phyloP scores from a whole-genome alignment of 2,113 vertebrate species.

The Dasyornis broadbenti region DNA sequence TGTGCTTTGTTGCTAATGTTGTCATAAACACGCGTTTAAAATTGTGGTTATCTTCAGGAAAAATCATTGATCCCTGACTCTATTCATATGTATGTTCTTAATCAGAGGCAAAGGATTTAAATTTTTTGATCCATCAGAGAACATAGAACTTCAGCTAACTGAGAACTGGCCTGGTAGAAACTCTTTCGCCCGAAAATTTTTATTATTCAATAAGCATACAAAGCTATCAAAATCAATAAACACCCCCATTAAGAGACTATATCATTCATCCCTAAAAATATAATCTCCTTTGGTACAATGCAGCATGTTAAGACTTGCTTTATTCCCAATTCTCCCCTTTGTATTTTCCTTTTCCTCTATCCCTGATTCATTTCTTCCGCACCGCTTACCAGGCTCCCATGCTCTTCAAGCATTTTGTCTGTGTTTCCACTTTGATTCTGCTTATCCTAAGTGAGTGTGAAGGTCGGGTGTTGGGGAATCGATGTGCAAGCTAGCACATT shows the following conservation, averaged over 20 bases:
- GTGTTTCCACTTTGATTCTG: neutral
- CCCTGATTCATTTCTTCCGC: neutral
- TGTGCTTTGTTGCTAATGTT: neutral
- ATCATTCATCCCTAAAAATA: neutral
- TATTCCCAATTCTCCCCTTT: neutral
- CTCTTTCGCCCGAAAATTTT: neutral
- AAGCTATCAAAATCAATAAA: neutral
- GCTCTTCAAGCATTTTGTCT: neutral
- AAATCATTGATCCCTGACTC: neutral
- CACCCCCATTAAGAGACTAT: neutral
- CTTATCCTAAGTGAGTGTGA: neutral
- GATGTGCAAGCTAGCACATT: fast-evolving
- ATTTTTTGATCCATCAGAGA: neutral
- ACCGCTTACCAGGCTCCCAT: neutral
- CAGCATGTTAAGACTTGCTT: neutral
- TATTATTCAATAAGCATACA: neutral
- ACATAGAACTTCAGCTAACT: neutral
- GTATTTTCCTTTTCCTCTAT: neutral
- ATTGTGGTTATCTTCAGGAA: neutral
- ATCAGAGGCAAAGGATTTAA: neutral
- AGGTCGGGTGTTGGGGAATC: neutral
- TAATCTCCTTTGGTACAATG: neutral
- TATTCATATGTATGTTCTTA: neutral
- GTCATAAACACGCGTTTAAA: neutral
- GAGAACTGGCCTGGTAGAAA: neutral